Conservation (phyloP, 2,797 vertebrate species). For the Melanogrammus aeglefinus region DNA sequence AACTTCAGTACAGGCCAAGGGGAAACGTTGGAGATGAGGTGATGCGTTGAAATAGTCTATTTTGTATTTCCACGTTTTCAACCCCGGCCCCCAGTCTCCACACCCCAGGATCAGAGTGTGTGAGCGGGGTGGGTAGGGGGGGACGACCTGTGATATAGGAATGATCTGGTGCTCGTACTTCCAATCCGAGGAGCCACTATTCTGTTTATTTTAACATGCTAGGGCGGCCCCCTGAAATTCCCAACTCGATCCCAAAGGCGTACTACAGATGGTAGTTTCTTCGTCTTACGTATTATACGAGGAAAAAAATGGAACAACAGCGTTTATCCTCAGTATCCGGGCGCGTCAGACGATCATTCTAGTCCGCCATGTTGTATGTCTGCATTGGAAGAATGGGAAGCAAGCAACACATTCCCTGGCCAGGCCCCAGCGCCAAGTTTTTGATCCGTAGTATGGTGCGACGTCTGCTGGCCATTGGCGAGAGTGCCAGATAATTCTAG, state of each 20-base stretch:
- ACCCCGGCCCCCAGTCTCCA: conserved; percentile 68
- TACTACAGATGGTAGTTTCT: conserved; percentile 19
- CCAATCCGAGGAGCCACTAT: conserved; percentile 48
- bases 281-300: conserved; percentile 30
- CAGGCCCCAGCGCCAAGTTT: conserved; percentile 53
- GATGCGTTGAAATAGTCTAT: not conserved
- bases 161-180: conserved; percentile 61
- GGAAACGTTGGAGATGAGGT: conserved; percentile 29
- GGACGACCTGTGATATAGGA: conserved; percentile 67
- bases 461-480: conserved; percentile 48
- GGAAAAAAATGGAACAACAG: conserved; percentile 14
- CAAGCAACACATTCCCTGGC: conserved; percentile 70
- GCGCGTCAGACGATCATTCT: conserved; percentile 73
- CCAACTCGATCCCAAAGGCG: not conserved
- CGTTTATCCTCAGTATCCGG: conserved; percentile 72
- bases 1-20: conserved; percentile 50
- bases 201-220: conserved; percentile 42
- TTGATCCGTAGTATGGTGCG: conserved; percentile 43
- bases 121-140: conserved; percentile 45
- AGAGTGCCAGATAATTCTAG: not conserved
- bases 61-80: conserved; percentile 56
- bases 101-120: conserved; percentile 73
- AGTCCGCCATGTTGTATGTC: conserved; percentile 84
- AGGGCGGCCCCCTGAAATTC: conserved; percentile 6
- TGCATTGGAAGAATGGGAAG: conserved; percentile 77